phyloP scores from a whole-genome alignment of 2,888 invertebrate genomes.

The Cyclophora albipunctata region DNA sequence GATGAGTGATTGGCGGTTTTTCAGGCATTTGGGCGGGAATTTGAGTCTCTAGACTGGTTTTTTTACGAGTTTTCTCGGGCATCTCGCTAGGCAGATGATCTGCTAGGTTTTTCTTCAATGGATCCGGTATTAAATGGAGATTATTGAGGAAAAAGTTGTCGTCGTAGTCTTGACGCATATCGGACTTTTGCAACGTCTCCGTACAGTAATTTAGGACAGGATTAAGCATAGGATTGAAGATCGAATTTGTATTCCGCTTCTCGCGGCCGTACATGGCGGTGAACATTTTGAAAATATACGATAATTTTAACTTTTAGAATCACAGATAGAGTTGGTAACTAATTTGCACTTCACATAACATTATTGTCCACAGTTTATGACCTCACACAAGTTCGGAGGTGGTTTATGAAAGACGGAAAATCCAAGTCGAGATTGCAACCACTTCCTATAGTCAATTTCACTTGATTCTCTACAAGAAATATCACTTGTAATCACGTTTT shows the following conservation, averaged over 20 bases:
- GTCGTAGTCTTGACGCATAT: constrained; percentile 40
- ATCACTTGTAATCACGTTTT: constrained; percentile 38
- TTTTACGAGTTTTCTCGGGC: constrained; percentile 12
- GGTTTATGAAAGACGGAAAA: constrained; percentile 44
- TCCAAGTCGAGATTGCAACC: neutral
- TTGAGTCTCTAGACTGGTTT: constrained; percentile 1
- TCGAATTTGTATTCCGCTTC: constrained; percentile 32
- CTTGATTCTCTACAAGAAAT: constrained; percentile 30
- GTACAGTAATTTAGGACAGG: constrained; percentile 47
- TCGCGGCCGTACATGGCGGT: constrained; percentile 41
- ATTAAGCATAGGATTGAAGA: constrained; percentile 39
- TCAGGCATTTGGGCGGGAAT: constrained; percentile 10
- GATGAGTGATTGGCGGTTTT: neutral
- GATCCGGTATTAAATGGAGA: constrained; percentile 49
- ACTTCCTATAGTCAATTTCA: too few relatives aligned
- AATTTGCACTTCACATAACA: constrained; percentile 13
- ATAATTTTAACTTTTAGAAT: constrained; percentile 20
- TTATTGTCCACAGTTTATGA: constrained; percentile 20
- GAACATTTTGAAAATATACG: constrained; percentile 40
- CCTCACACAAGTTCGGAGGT: constrained; percentile 42
- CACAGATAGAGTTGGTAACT: constrained; percentile 17
- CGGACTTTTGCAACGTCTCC: constrained; percentile 34
- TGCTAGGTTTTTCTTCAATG: constrained; percentile 57
- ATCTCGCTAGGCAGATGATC: constrained; percentile 24
- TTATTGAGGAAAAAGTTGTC: constrained; percentile 45